These are phyloP conservation scores for Delichon dasypus DNA, from an alignment of 2,797 vertebrate species.

Conservation along the genomic window DNA sequence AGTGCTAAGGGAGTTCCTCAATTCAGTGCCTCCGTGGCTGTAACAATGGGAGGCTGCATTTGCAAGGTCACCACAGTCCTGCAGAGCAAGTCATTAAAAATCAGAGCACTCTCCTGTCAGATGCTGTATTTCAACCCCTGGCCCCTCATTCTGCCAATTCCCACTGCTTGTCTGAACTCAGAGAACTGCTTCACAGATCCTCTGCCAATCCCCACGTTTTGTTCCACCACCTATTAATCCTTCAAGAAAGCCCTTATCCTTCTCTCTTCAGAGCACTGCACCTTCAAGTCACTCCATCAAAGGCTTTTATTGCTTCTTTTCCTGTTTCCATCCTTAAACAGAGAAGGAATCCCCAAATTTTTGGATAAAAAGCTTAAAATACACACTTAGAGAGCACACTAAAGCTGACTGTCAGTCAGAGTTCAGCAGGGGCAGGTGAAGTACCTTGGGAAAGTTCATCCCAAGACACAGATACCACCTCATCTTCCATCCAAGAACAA, in stretches of 20 bases:
- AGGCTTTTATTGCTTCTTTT: not conserved
- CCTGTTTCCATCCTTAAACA: not conserved
- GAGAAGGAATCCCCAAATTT: not conserved
- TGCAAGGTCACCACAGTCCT: not conserved
- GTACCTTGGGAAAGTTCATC: not conserved
- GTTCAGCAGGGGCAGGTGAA: not conserved
- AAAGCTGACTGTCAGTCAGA: not conserved
- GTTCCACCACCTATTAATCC: not conserved
- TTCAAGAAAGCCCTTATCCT: not conserved
- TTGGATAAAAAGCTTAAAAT: not conserved
- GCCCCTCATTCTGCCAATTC: not conserved
- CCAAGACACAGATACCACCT: not conserved
- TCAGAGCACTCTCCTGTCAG: not conserved
- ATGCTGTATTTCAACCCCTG: not conserved
- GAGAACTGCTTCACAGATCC: not conserved
- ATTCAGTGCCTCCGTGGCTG: not conserved
- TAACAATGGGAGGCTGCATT: not conserved
- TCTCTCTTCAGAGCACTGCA: not conserved
- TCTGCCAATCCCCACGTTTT: not conserved
- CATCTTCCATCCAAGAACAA: not conserved
- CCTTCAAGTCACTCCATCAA: not conserved
- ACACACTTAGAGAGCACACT: fast-evolving
- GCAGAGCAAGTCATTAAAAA: not conserved
- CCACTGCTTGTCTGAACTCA: not conserved
- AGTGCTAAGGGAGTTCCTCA: not conserved